These are phyloP conservation scores for Girardinichthys multiradiatus DNA, from an alignment of 2,113 vertebrate genomes.

Conservation along the genomic window DNA sequence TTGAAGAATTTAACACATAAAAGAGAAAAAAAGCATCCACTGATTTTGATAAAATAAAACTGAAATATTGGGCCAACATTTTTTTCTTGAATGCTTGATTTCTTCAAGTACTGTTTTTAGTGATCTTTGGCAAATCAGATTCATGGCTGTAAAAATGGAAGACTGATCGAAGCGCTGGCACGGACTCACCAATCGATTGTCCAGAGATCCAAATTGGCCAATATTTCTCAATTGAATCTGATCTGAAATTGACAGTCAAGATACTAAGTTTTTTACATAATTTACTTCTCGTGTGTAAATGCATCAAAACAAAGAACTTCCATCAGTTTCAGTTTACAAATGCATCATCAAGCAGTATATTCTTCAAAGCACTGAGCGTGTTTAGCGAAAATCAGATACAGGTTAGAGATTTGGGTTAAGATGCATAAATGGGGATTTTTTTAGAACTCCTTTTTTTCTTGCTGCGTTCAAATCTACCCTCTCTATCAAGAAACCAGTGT, in stretches of 20 bases:
- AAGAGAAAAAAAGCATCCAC: background rate
- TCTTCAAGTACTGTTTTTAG: constrained; percentile 39
- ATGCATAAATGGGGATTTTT: no score
- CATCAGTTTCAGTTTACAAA: background rate
- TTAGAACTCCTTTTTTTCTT: background rate
- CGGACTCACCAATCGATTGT: background rate
- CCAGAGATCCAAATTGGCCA: background rate
- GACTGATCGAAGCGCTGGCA: constrained; percentile 24
- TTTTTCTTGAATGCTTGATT: constrained; percentile 38
- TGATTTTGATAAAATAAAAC: constrained; percentile 39
- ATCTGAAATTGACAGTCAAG: background rate
- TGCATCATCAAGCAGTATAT: background rate
- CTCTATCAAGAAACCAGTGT: background rate
- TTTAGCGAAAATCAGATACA: no score
- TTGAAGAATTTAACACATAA: background rate
- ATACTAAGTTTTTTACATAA: background rate
- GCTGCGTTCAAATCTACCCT: background rate
- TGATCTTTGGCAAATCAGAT: constrained; percentile 51
- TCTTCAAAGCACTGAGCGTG: background rate
- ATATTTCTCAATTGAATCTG: background rate
- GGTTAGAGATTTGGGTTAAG: no score
- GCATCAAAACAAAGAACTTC: no score
- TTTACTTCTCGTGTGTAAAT: background rate
- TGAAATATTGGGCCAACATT: constrained; percentile 26
- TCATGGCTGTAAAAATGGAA: constrained; percentile 48